Evolutionary conservation across 2,797 vertebrate genomes (phyloP).

Genomic region (Hippopotamyrus pictus): DNA sequence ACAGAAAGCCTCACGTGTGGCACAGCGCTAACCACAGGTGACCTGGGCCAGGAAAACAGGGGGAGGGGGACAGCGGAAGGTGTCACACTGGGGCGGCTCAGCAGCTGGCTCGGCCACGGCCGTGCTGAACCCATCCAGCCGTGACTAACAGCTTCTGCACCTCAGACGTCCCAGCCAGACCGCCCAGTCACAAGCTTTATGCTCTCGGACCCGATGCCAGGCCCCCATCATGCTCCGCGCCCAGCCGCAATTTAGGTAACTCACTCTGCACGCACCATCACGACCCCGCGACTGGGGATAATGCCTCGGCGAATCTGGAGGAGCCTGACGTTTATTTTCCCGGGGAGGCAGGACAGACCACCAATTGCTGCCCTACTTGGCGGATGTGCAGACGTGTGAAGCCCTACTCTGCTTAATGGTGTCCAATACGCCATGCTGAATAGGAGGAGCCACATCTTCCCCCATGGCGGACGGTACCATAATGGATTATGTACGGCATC

Average conservation of each 20-base stretch:
- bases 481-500: too few relatives aligned
- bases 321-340: background rate
- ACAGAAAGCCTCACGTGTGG: slow-evolving; percentile 11
- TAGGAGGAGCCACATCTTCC: background rate
- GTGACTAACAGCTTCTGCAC: background rate
- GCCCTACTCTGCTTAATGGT: background rate
- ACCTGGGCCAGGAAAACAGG: background rate
- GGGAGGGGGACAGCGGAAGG: background rate
- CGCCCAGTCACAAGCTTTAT: background rate
- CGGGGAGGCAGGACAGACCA: background rate
- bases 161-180: background rate
- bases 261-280: background rate
- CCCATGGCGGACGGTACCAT: background rate
- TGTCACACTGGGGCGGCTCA: background rate
- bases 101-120: background rate
- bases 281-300: background rate
- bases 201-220: background rate
- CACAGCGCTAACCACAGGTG: slow-evolving; percentile 7
- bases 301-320: background rate
- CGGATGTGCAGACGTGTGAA: background rate
- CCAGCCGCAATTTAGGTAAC: background rate
- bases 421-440: background rate
- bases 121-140: background rate
- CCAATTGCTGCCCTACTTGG: background rate
- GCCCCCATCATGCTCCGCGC: background rate